Evolutionary conservation across 1,140 invertebrate species (phyloP).

Genomic region (Nephila pilipes): DNA sequence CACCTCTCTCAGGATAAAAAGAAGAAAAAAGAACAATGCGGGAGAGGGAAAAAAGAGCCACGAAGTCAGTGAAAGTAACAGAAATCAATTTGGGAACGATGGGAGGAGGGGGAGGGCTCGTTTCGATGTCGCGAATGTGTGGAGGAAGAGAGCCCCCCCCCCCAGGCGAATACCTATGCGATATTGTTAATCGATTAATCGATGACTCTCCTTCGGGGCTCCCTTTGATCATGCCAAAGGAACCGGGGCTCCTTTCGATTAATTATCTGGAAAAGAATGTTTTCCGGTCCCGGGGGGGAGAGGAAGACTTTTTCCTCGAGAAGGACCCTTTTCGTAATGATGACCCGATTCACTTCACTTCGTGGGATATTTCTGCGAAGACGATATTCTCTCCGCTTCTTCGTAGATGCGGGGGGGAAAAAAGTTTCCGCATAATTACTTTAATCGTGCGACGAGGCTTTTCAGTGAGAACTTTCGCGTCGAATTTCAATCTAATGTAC

Average conservation of each 20-base stretch:
- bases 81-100: slow-evolving; percentile 55
- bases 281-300: neutral
- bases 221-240: slow-evolving; percentile 57
- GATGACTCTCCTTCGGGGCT: slow-evolving; percentile 34
- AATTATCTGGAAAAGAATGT: slow-evolving; percentile 67
- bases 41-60: neutral
- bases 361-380: neutral
- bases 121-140: neutral
- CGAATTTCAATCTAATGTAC: no score
- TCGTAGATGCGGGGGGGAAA: neutral
- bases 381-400: neutral
- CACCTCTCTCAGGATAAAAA: neutral
- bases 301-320: neutral
- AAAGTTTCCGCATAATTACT: slow-evolving; percentile 1
- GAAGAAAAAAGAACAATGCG: neutral
- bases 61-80: slow-evolving; percentile 48
- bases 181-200: slow-evolving; percentile 76
- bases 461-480: no score
- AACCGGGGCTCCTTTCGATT: slow-evolving; percentile 58
- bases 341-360: slow-evolving; percentile 5
- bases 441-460: neutral
- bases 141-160: neutral
- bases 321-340: neutral
- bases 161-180: slow-evolving; percentile 64
- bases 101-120: neutral